Base-by-base conservation (phyloP, 1,140 invertebrate genomes). In the Papilio glaucus region DNA sequence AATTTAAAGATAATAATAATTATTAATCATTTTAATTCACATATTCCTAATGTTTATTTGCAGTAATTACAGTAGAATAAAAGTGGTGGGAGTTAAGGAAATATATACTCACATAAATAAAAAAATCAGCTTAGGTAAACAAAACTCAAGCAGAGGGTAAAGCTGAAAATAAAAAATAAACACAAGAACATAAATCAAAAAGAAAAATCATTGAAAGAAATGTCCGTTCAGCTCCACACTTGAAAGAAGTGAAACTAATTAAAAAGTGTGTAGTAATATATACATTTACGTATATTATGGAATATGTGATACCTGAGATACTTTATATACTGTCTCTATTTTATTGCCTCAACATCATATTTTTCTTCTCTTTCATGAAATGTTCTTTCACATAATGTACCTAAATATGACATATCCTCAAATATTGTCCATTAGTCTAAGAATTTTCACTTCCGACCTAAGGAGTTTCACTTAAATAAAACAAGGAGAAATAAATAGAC, bases 81-180 rank as follows among this genome's bases (percentile, higher is more conserved):
- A 6, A 33, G 29, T 33, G 29, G 6, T 33, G 29, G 2, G 2
- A 33, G 6, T 33, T 33, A 3, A 33, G 29, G 6, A 33, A 33
- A 33, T 6, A 33, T 33, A 33, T 33, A 33, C 29, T 33, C 6
- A 33, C 29, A 33, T 33, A 2, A 6, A 6, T 3, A 2, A 2
- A 33, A 33, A 33, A 2, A 33, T 33, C 29, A 33, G 29, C 29
- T 33, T 6, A 6, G 29, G 6, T 33, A 2, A 33, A 33, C 29
- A 33, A 33, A 33, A 33, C 29, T 33, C 29, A 33, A 33, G 6
- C 6, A 33, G 29, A 33, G 6, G 2, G 29, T 33, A n/a, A 33
- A 33, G 29, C 29, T 33, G 37, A 24, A 38, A 71, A 81, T 53
- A 53, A 53, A 53, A n/a, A n/a, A 53, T 24, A 21, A 53, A 24